Evolutionary conservation across 2,113 vertebrate genomes (phyloP), one percentile per base, ranked within the genome.

Genomic region (Notothenia rossii): DNA sequence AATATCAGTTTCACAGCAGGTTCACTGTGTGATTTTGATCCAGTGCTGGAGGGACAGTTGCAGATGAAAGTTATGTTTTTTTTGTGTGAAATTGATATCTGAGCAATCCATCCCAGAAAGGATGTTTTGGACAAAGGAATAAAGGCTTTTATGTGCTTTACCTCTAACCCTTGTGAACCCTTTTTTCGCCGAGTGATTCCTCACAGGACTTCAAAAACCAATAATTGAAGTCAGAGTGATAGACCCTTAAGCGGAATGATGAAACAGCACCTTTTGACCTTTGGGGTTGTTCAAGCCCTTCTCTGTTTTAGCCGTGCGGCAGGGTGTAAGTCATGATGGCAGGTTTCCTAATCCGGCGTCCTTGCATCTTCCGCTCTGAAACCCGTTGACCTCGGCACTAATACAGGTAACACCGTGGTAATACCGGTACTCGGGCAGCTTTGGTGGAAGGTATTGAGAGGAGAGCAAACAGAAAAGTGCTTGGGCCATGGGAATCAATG

Each of bases 401-500:
- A 87, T 82, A 78, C 88, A 83, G 86, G 79, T 83, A 89, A 78
- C 68, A 49, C 77, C 7, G 63, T 72, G 77, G 83, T 79, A 69
- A 83, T 67, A 58, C 81, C 72, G 18, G 75, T 77, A 85, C 63
- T 69, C 77, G 89, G 73, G 83, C 72, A 53, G 76, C 78, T 62
- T 80, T 58, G 66, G 81, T 78, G 67, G 74, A 80, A 62, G 64
- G 63, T 89, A 88, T 85, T 83, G 85, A 76, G 81, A 87, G 71
- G 75, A 67, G 63, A 85, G 82, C 82, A 73, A 83, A 85, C 66
- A 85, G 77, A 86, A 90, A 91, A 93, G 88, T 87, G 88, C 92
- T 90, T 81, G 83, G 88, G 53, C 79, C 85, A 67, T 77, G 82
- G 85, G 91, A 93, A 94, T 95, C 93, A 91, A 94, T 94, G 90